A percentile compares a stretch with the other conserved stretches of the same genome.
Evolutionary conservation across 2,113 vertebrate genomes (phyloP).

Genomic region (Cheirogaleus medius): DNA sequence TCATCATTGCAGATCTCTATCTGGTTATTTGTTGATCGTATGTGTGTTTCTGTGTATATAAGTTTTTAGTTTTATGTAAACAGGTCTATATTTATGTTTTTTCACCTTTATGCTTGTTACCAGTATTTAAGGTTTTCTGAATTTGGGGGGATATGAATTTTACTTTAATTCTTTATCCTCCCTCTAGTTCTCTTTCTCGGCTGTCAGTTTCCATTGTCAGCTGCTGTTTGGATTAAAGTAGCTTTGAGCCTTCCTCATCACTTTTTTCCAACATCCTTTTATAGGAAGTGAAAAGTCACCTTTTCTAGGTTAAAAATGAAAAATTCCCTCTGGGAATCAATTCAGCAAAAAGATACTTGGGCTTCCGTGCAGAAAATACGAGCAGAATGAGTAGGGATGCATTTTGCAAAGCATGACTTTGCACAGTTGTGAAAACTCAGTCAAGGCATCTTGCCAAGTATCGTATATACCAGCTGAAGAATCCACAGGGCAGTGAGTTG

Average conservation of each 20-base stretch:
- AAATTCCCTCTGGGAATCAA: background rate
- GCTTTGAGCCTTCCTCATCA: background rate
- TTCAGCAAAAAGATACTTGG: background rate
- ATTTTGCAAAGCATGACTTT: background rate
- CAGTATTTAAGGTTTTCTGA: background rate
- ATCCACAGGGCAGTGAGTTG: constrained; percentile 40
- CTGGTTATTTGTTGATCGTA: background rate
- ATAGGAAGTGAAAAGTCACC: constrained; percentile 17
- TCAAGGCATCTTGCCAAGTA: constrained; percentile 17
- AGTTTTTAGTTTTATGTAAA: background rate
- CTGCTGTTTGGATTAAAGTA: background rate
- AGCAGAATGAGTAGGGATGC: background rate
- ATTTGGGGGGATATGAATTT: background rate
- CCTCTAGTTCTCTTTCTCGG: background rate
- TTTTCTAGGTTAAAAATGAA: constrained; percentile 5
- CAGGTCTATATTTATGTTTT: background rate
- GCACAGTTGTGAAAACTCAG: background rate
- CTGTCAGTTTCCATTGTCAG: background rate
- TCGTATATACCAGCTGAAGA: constrained; percentile 10
- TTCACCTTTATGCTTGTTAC: background rate
- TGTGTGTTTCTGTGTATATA: background rate
- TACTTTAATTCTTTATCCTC: background rate
- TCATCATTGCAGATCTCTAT: background rate
- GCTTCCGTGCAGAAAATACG: background rate
- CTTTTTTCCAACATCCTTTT: background rate